Evolutionary conservation across 2,113 vertebrate genomes (phyloP).

Genomic region (Mustela lutreola): DNA sequence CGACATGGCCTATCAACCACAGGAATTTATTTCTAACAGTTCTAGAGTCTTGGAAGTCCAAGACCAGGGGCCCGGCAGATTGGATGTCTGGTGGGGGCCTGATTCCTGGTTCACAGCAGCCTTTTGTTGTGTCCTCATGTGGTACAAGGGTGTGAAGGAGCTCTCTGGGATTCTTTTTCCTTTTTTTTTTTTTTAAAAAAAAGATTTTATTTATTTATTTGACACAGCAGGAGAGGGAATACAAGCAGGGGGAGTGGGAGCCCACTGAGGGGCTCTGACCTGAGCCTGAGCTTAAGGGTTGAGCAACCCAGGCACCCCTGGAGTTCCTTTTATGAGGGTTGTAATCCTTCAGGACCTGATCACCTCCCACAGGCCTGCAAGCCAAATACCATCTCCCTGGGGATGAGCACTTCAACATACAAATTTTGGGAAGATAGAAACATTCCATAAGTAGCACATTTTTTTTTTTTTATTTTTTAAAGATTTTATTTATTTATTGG

Average conservation of each 20-base stretch:
- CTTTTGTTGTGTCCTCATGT: background rate
- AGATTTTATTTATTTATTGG: too few species aligned
- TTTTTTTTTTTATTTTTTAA: too few species aligned
- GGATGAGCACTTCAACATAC: background rate
- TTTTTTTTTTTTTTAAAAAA: too few species aligned
- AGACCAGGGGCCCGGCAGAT: background rate
- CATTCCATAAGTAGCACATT: background rate
- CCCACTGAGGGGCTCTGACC: too few species aligned
- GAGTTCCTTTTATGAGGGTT: background rate
- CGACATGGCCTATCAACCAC: background rate
- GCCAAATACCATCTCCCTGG: background rate
- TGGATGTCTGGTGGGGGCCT: background rate
- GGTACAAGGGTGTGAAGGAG: background rate
- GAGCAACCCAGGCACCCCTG: too few species aligned
- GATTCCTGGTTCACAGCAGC: background rate
- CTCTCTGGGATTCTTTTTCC: background rate
- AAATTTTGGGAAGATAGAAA: background rate
- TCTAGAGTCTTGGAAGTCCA: background rate
- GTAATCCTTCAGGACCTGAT: background rate
- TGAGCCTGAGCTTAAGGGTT: too few species aligned
- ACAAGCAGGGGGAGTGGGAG: too few species aligned
- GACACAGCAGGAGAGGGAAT: too few species aligned
- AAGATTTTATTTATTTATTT: too few species aligned
- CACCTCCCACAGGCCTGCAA: background rate
- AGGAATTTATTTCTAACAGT: background rate